phyloP scores from a whole-genome alignment of 2,797 vertebrate species.

The Margarornis squamiger region DNA sequence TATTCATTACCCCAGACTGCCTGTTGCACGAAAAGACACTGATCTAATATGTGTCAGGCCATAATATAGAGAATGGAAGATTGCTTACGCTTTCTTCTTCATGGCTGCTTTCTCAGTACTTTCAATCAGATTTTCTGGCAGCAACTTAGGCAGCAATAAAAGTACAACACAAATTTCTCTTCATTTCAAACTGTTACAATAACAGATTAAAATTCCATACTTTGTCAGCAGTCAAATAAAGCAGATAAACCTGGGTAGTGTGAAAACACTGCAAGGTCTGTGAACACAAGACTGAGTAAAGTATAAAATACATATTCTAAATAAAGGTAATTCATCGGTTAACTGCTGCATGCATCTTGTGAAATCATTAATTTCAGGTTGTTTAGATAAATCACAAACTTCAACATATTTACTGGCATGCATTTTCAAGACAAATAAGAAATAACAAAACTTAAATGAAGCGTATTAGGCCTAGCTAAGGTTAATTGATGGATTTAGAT shows the following conservation, averaged over 20 bases:
- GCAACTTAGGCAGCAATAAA: slow-evolving; percentile 43
- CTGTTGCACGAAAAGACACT: slow-evolving; percentile 53
- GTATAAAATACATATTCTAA: not conserved
- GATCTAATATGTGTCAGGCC: slow-evolving; percentile 54
- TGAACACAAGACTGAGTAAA: not conserved
- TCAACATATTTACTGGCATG: not conserved
- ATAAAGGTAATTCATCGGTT: not conserved
- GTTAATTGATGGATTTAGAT: not conserved
- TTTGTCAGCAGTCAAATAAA: slow-evolving; percentile 44
- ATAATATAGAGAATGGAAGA: slow-evolving; percentile 47
- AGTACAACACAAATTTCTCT: slow-evolving; percentile 24
- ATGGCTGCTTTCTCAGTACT: slow-evolving; percentile 37
- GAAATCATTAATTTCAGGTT: not conserved
- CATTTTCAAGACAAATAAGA: not conserved
- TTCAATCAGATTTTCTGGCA: slow-evolving; percentile 53
- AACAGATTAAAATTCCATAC: slow-evolving; percentile 48
- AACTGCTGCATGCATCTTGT: not conserved
- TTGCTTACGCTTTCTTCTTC: not conserved
- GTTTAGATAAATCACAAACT: not conserved
- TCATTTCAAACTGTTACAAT: slow-evolving; percentile 45
- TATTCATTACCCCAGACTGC: slow-evolving; percentile 56
- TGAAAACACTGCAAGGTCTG: not conserved
- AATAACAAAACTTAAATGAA: not conserved
- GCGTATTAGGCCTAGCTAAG: not conserved
- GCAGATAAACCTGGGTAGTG: not conserved